Percentiles rank a stretch among this genome's conserved stretches.
phyloP scores from a whole-genome alignment of 2,888 invertebrate genomes.

The Brachyopa scutellaris region DNA sequence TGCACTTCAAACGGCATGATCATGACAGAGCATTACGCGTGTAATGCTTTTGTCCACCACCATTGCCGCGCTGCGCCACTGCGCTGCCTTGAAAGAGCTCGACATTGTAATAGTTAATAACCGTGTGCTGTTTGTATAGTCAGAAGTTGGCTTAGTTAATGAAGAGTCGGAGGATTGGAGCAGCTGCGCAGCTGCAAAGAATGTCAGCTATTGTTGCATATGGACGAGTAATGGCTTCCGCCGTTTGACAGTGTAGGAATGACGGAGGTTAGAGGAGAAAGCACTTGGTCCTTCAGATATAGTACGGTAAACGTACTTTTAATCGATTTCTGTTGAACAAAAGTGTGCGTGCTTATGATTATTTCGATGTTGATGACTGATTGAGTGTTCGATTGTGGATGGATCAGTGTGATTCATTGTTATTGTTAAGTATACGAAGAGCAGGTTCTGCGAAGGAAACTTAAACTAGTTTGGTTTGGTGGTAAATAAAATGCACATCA shows the following conservation, averaged over 20 bases:
- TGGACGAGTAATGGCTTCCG: conserved; percentile 45
- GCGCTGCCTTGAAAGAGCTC: conserved; percentile 4
- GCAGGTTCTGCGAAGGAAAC: too few relatives aligned
- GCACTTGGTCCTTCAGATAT: conserved; percentile 10
- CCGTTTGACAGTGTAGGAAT: conserved; percentile 12
- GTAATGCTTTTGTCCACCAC: neutral
- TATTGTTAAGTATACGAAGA: too few relatives aligned
- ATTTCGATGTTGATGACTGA: neutral
- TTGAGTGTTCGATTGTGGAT: neutral
- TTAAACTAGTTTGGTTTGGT: too few relatives aligned
- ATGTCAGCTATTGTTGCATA: conserved; percentile 46
- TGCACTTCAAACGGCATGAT: conserved; percentile 38
- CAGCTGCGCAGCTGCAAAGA: conserved; percentile 27
- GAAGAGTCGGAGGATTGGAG: conserved; percentile 9
- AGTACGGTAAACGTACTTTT: too few relatives aligned
- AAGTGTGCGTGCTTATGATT: conserved; percentile 38
- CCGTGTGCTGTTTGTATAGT: conserved; percentile 15
- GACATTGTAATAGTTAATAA: conserved; percentile 32
- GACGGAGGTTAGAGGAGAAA: conserved; percentile 14
- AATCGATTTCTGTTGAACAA: conserved; percentile 26
- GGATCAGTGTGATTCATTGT: too few relatives aligned
- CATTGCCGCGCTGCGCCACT: neutral
- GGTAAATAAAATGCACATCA: too few relatives aligned
- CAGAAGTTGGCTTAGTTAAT: conserved; percentile 14
- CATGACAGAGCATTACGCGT: conserved; percentile 17